Evolutionary conservation across 2,797 vertebrate genomes (phyloP).

Genomic region (Lycodopsis pacificus): DNA sequence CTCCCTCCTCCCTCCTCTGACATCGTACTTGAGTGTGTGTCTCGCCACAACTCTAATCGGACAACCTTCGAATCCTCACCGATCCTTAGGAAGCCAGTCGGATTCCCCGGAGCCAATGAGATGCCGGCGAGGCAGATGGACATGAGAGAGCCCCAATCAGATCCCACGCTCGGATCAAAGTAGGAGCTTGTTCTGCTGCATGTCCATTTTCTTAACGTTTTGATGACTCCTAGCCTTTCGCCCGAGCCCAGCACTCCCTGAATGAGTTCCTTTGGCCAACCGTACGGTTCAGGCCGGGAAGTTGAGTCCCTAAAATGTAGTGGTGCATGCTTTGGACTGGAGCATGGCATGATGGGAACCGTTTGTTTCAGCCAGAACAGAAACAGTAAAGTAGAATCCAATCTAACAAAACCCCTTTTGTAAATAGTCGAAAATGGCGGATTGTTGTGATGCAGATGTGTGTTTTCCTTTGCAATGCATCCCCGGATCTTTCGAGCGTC

Average conservation of each 20-base stretch:
- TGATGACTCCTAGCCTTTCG: conserved; percentile 66
- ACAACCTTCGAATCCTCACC: conserved; percentile 85
- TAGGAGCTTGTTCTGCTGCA: conserved; percentile 89
- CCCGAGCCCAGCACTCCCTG: conserved; percentile 66
- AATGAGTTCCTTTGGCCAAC: conserved; percentile 54
- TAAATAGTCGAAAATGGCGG: conserved; percentile 42
- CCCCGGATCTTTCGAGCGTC: conserved; percentile 54
- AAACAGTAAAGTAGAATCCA: conserved; percentile 35
- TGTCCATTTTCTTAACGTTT: conserved; percentile 80
- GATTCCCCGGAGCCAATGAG: conserved; percentile 89
- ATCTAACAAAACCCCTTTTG: conserved; percentile 27
- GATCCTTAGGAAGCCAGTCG: conserved; percentile 87
- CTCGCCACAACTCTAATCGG: conserved; percentile 81
- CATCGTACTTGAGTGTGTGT: conserved; percentile 72
- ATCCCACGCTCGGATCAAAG: conserved; percentile 90
- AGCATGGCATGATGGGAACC: conserved; percentile 86
- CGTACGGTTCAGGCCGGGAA: conserved; percentile 37
- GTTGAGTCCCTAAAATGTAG: conserved; percentile 57
- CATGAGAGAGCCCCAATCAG: conserved; percentile 89
- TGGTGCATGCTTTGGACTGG: conserved; percentile 83
- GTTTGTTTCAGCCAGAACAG: conserved; percentile 30
- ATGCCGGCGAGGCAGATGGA: conserved; percentile 88
- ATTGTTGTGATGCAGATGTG: conserved; percentile 65
- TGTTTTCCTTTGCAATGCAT: conserved; percentile 64
- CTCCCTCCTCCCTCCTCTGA: conserved; percentile 44